Base-by-base conservation (phyloP, 2,888 invertebrate genomes). In the Selenia dentaria region DNA sequence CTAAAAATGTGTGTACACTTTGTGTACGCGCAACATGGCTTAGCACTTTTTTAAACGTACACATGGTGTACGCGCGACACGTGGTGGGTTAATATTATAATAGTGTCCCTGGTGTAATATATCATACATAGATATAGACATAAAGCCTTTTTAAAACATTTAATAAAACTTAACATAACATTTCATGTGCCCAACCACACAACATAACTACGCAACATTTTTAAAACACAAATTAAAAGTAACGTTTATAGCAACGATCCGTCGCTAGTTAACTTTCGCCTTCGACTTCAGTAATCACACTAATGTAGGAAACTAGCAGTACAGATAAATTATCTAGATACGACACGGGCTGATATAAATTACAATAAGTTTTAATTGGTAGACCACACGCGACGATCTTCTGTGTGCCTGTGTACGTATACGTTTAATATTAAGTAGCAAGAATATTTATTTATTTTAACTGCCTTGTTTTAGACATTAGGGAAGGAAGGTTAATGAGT, bases 381-480 rank as follows among this genome's bases (percentile, higher is more conserved):
- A 63, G 86, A 84, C 88, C 88, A 88, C 88, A 87, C 87, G 80
- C 84, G 71, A 67, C 57, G 58, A 47, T 42, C 41, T 38, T 36
- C 43, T 40, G 33, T 44, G 10, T 46, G 10, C 10, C 25, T 1
- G 10, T 25, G 10, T 6, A 22, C 6, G 9, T 43, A 44, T 32
- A 16, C 40, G 32, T 55, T 48, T 33, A 9, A 33, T 3, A 14
- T 46, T 56, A 57, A 37, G 48, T 42, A 55, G 52, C 51, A 20
- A 13, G 14, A 34, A 3, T 39, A 22, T 35, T 20, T 46, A 40
- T 47, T 33, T 36, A 24, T 40, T 40, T 34, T 5, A n/a, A 22
- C 26, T 33, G 33, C 32, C 44, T 44, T 12, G 11, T 37, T 22
- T 22, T 22, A 6, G 6, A 3, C 4, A 2, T 16, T 2, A 16